phyloP scores from a whole-genome alignment of 2,113 vertebrate species.

The Solenodon paradoxus region DNA sequence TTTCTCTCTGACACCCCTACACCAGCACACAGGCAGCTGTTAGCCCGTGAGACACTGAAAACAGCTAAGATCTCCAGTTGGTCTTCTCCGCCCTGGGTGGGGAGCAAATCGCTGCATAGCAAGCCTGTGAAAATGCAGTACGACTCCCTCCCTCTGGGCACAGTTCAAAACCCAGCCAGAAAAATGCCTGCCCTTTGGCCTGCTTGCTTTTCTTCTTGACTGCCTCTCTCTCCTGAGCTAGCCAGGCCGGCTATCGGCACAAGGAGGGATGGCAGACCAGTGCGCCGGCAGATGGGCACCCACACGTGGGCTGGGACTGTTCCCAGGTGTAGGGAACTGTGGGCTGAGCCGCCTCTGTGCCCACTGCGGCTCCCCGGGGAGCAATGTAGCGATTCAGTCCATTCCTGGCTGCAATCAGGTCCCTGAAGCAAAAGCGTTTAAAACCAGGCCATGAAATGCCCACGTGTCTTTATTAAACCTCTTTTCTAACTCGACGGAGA shows the following conservation, averaged over 20 bases:
- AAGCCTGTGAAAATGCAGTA: constrained; percentile 80
- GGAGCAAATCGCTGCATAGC: constrained; percentile 78
- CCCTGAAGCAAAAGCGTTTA: constrained; percentile 27
- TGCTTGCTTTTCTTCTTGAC: background rate
- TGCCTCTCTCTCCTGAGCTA: no score
- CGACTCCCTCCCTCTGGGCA: constrained; percentile 78
- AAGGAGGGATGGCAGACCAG: no score
- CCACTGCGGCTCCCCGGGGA: background rate
- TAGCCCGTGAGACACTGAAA: constrained; percentile 72
- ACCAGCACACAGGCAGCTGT: no score
- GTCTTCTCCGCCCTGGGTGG: constrained; percentile 72
- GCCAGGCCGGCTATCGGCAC: no score
- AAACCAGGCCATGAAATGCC: constrained; percentile 34
- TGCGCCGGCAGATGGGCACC: no score
- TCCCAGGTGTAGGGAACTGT: no score
- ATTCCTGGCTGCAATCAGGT: background rate
- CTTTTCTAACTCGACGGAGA: constrained; percentile 22
- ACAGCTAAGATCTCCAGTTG: constrained; percentile 70
- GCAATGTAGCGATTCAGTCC: background rate
- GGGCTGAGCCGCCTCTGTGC: no score
- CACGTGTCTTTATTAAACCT: constrained; percentile 20
- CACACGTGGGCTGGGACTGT: background rate
- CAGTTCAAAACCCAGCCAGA: constrained; percentile 77
- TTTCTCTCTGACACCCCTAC: no score
- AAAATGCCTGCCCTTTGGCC: constrained; percentile 72